Conservation (phyloP, 2,888 invertebrate species). For the Antheraea yamamai region DNA sequence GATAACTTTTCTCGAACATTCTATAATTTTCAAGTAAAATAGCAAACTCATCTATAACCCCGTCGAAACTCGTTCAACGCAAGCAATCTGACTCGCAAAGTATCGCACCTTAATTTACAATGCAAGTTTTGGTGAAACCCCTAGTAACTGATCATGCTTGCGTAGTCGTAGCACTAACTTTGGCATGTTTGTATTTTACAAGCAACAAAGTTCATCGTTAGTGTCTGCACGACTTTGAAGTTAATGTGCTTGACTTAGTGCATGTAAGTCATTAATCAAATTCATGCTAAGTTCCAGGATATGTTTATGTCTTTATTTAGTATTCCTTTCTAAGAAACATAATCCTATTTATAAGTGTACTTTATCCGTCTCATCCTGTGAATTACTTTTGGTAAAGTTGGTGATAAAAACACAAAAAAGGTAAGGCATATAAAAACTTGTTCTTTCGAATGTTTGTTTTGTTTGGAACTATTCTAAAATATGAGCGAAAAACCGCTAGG, state of each 20-base stretch:
- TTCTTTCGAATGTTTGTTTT: no score
- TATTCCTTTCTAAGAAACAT: no score
- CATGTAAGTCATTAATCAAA: not conserved
- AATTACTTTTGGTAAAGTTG: no score
- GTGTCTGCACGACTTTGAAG: not conserved
- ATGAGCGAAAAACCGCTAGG: no score
- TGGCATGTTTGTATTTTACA: not conserved
- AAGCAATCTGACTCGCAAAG: conserved; percentile 40
- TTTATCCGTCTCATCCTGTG: no score
- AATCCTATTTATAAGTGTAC: no score
- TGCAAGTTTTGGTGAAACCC: not conserved
- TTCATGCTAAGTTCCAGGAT: not conserved
- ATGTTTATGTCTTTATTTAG: no score
- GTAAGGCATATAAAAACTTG: no score
- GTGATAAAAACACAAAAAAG: no score
- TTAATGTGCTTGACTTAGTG: not conserved
- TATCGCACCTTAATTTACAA: conserved; percentile 21
- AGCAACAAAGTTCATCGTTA: conserved; percentile 2
- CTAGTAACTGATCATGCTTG: conserved; percentile 2
- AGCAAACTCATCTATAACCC: conserved; percentile 49
- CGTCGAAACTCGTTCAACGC: conserved; percentile 47
- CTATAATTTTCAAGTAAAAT: conserved; percentile 36
- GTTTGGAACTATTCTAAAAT: no score
- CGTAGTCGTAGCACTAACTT: not conserved
- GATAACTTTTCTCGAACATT: conserved; percentile 35